These are phyloP conservation scores for Margarornis squamiger DNA, from an alignment of 2,797 vertebrate species.

Conservation along the genomic window DNA sequence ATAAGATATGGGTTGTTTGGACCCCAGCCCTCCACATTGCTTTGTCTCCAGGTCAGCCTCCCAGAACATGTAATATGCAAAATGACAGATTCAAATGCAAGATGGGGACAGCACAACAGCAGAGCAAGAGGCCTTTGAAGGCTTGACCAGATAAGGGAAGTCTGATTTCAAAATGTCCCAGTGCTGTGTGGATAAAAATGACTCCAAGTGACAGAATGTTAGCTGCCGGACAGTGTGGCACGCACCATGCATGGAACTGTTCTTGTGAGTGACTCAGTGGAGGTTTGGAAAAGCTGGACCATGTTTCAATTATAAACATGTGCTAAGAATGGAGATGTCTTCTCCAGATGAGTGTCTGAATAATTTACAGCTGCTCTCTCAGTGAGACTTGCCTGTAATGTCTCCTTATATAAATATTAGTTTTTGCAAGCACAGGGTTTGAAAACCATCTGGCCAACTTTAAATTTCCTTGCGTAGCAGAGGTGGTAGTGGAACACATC, in stretches of 20 bases:
- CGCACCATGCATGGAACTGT: rapidly evolving
- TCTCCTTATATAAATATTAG: conserved; percentile 12
- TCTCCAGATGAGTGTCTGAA: not conserved
- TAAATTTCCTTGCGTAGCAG: not conserved
- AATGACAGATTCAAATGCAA: not conserved
- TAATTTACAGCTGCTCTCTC: conserved; percentile 20
- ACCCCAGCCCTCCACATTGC: not conserved
- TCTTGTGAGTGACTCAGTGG: not conserved
- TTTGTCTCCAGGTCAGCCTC: not conserved
- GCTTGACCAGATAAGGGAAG: not conserved
- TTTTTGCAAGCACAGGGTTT: not conserved
- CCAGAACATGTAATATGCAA: not conserved
- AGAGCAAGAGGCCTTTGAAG: not conserved
- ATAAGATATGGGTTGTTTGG: not conserved
- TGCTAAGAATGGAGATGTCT: not conserved
- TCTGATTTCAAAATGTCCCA: not conserved
- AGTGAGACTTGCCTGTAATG: not conserved
- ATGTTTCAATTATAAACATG: conserved; percentile 7
- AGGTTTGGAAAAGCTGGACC: not conserved
- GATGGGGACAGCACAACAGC: rapidly evolving
- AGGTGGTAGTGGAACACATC: not conserved
- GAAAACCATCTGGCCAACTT: not conserved
- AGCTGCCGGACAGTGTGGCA: not conserved
- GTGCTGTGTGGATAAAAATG: not conserved
- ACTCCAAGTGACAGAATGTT: not conserved